Evolutionary conservation across 2,113 vertebrate genomes (phyloP), one percentile per base, ranked within the genome.

Genomic region (Phrynosoma platyrhinos): DNA sequence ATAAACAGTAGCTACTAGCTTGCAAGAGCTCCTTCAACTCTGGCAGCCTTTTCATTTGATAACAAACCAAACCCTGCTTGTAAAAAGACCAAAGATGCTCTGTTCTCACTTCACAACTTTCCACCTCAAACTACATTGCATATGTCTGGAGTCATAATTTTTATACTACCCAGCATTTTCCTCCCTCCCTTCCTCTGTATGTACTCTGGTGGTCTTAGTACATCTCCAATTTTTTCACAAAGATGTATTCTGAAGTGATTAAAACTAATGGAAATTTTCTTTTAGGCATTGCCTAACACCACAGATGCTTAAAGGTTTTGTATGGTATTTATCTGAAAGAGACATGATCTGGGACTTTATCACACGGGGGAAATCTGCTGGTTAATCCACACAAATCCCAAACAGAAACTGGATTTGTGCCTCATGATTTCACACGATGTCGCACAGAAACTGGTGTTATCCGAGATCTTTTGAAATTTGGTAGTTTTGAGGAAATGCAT

Each of bases 41-140:
- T 40, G 82, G 87, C 91, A 90, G 88, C 88, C 93, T 94, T 85
- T 96, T 95, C 91, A 92, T 95, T 94, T 92, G 89, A 95, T 90
- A 91, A 91, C 91, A 94, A 94, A 86, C 69, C 42, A 89, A 75
- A 25, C 90, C 94, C 93, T 92, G 88, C 91, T 94, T 92, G 86
- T 86, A 85, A 88, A 92, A 93, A 92, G 93, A 95, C 94, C 92
- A 93, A 95, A 93, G 93, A 78, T 86, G 71, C 53, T 91, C 91
- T 94, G 80, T 53, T 90, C 88, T 83, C 88, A 69, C 93, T 64
- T 91, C 90, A 40, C 93, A 79, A 76, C 74, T 76, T 83, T 71
- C 6, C 84, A 76, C 82, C 40, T 85, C 88, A 76, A 79, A 66
- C 68, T 69, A 64, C 53, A 30, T 77, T 79, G 72, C 88, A 84